These are phyloP conservation scores for Teleiodes luculella DNA, from an alignment of 2,888 invertebrate genomes.

Conservation along the genomic window DNA sequence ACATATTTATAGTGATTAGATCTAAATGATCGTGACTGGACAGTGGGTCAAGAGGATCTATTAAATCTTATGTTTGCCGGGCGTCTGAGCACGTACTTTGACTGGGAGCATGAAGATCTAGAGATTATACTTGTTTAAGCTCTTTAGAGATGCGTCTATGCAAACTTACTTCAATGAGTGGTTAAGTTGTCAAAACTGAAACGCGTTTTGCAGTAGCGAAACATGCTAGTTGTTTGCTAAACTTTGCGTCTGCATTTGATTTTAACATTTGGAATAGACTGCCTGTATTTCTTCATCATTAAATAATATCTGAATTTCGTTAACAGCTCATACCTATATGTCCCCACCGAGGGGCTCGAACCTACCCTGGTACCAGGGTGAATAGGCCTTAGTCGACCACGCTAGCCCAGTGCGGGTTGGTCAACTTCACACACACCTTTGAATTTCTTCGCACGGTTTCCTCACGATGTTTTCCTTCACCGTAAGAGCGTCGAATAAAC, in stretches of 20 bases:
- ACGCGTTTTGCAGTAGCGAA: not conserved
- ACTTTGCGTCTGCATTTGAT: not conserved
- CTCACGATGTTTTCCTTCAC: too few relatives aligned
- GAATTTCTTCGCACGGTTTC: too few relatives aligned
- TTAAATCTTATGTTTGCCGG: conserved; percentile 44
- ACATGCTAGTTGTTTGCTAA: conserved; percentile 6
- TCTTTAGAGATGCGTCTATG: conserved; percentile 25
- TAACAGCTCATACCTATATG: too few relatives aligned
- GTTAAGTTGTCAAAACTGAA: conserved; percentile 8
- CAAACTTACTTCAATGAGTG: conserved; percentile 9
- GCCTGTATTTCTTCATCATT: too few relatives aligned
- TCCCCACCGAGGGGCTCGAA: too few relatives aligned
- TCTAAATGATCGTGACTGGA: conserved; percentile 51
- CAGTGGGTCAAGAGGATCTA: conserved; percentile 63
- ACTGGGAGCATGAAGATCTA: conserved; percentile 35
- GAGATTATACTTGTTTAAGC: conserved; percentile 24
- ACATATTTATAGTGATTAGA: conserved; percentile 15
- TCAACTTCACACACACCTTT: too few relatives aligned
- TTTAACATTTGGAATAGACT: too few relatives aligned
- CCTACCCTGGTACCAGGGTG: too few relatives aligned
- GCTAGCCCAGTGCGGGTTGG: too few relatives aligned
- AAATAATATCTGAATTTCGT: too few relatives aligned
- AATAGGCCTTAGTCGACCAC: too few relatives aligned
- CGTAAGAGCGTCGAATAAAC: too few relatives aligned
- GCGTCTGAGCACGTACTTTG: conserved; percentile 34